Base-by-base conservation (phyloP, 1,140 invertebrate genomes). In the Pseudachorutes palmiensis region DNA sequence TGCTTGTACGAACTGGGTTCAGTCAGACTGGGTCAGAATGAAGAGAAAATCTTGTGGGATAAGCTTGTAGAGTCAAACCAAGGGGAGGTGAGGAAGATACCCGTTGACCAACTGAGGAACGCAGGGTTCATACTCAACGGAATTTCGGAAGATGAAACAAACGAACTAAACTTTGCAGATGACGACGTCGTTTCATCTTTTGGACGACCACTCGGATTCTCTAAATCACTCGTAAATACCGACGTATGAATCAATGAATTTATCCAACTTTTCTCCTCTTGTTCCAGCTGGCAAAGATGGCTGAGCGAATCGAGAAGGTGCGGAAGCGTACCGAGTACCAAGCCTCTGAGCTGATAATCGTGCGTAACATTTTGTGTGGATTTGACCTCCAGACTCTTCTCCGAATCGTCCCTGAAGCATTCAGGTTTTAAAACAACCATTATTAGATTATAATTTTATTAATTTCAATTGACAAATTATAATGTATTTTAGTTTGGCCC, bases 1-100 rank as follows among this genome's bases (percentile, higher is more conserved):
- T 73, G 72, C 41, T 24, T 73, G 14, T 73, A 73, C 33, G 72
- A 73, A 55, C 48, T 73, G 1, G 72, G 72, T 0, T 31, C 57
- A 14, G 72, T 71, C 1, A 64, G 49, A 26, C 41, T 71, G n/a
- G 19, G n/a, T n/a, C 19, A 31, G 5, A 67, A 68, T 14, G 51
- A 69, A 58, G 64, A 66, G 9, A 22, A 67, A 19, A 24, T 63
- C 19, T 51, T 73, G 5, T 73, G 72, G 72, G 64, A 64, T 29
- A 70, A 73, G 59, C 32, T 73, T 5, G 61, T 70, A 0, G 58
- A 36, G 2, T 22, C 58, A 9, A 49, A 61, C 14, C 49, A 58
- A 16, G 36, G 60, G 24, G 1, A 26, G 2, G 67, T 69, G 1
- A 32, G 32, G 14, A 65, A 49, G 24, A 55, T 73, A 12, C 26